Percentiles rank a stretch among this genome's conserved stretches.
Evolutionary conservation across 2,888 invertebrate genomes (phyloP).

Genomic region (Spatulosminthurus flaviceps): DNA sequence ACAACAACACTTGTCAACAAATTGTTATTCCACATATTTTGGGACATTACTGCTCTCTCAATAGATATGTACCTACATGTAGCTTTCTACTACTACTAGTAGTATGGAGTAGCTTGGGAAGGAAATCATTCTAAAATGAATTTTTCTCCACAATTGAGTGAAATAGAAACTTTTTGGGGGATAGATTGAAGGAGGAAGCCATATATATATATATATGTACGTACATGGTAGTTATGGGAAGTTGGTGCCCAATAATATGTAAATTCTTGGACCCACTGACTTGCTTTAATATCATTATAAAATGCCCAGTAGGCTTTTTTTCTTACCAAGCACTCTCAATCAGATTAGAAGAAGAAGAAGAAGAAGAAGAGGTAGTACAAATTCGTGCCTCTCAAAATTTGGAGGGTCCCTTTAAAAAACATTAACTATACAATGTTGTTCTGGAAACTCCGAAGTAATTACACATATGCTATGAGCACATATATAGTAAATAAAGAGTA

Average conservation of each 20-base stretch:
- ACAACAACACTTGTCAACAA: too few species aligned
- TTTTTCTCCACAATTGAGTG: too few species aligned
- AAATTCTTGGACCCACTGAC: conserved; percentile 2
- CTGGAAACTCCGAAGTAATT: neutral
- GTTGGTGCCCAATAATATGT: conserved; percentile 4
- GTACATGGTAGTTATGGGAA: neutral
- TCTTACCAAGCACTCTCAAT: neutral
- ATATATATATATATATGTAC: neutral
- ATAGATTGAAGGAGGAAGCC: neutral
- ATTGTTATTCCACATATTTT: too few species aligned
- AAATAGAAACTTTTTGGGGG: neutral
- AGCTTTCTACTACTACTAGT: too few species aligned
- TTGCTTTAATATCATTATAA: conserved; percentile 20
- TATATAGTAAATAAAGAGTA: too few species aligned
- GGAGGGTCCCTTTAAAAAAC: neutral
- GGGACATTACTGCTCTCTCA: too few species aligned
- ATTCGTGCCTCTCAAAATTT: neutral
- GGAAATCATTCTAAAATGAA: too few species aligned
- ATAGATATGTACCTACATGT: too few species aligned
- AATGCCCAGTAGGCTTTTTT: conserved; percentile 22
- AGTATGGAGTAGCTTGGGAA: too few species aligned
- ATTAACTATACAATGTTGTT: neutral
- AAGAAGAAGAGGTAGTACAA: neutral
- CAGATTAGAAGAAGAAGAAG: neutral
- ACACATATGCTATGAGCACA: too few species aligned